Percentiles rank a stretch among this genome's conserved stretches.
Conservation (phyloP, 2,113 vertebrate genomes). For the Charina bottae region DNA sequence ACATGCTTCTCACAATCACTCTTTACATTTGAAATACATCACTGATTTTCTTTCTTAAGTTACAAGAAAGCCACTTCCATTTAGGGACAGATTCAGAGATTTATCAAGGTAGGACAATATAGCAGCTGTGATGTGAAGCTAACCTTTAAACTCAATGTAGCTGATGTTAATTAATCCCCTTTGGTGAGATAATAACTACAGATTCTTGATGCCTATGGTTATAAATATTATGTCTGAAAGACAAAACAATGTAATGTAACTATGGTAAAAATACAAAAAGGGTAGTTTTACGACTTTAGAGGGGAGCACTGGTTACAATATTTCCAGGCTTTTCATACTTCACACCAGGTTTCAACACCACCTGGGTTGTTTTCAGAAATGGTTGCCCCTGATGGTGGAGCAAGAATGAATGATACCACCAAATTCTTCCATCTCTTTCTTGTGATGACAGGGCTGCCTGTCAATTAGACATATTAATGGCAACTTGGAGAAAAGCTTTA, state of each 20-base stretch:
- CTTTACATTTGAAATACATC: neutral
- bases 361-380: neutral
- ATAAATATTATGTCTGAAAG: neutral
- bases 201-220: neutral
- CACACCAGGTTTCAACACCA: neutral
- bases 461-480: neutral
- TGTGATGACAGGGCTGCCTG: neutral
- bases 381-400: neutral
- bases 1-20: neutral
- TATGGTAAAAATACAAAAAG: neutral
- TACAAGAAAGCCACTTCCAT: neutral
- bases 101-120: neutral
- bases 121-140: neutral
- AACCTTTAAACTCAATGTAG: neutral
- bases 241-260: neutral
- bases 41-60: neutral
- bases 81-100: neutral
- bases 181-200: neutral
- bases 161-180: neutral
- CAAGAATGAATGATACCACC: neutral
- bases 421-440: neutral
- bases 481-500: neutral
- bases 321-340: neutral
- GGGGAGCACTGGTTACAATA: neutral
- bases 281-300: neutral